Percentiles rank a stretch among this genome's conserved stretches.
These are phyloP conservation scores for Emys orbicularis DNA, from an alignment of 2,797 vertebrate genomes.

Conservation along the genomic window DNA sequence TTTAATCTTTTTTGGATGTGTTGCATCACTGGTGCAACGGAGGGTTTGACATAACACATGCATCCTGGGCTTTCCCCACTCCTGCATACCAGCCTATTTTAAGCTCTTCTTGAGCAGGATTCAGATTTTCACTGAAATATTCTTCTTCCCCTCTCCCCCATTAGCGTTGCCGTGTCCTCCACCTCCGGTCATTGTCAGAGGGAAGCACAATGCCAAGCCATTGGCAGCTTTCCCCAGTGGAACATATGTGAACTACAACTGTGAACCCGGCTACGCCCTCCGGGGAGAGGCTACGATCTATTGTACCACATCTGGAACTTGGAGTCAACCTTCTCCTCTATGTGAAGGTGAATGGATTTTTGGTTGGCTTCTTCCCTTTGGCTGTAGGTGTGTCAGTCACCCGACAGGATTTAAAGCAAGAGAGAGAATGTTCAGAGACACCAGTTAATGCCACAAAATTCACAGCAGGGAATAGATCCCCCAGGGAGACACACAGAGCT, in stretches of 20 bases:
- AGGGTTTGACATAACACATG: no score
- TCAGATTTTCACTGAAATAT: no score
- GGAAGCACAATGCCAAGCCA: slow-evolving; percentile 21
- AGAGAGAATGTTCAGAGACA: no score
- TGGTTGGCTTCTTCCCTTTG: not conserved
- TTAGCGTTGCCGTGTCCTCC: slow-evolving; percentile 10
- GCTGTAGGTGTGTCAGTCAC: not conserved
- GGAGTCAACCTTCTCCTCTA: slow-evolving; percentile 21
- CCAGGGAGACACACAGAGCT: no score
- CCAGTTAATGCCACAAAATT: not conserved
- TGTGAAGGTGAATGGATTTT: slow-evolving; percentile 32
- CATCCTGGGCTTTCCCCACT: no score
- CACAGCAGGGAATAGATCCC: not conserved
- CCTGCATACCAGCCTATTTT: no score
- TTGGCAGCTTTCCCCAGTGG: slow-evolving; percentile 30
- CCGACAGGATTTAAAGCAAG: no score
- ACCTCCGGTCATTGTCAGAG: slow-evolving; percentile 48
- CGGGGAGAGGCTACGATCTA: slow-evolving; percentile 14
- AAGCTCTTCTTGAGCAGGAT: no score
- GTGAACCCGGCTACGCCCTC: no score
- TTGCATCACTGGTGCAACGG: no score
- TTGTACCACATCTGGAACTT: slow-evolving; percentile 26
- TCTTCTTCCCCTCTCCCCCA: no score
- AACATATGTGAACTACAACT: not conserved
- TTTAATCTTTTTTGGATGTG: no score